phyloP scores from a whole-genome alignment of 2,797 vertebrate species.

The Hemitrygon akajei region DNA sequence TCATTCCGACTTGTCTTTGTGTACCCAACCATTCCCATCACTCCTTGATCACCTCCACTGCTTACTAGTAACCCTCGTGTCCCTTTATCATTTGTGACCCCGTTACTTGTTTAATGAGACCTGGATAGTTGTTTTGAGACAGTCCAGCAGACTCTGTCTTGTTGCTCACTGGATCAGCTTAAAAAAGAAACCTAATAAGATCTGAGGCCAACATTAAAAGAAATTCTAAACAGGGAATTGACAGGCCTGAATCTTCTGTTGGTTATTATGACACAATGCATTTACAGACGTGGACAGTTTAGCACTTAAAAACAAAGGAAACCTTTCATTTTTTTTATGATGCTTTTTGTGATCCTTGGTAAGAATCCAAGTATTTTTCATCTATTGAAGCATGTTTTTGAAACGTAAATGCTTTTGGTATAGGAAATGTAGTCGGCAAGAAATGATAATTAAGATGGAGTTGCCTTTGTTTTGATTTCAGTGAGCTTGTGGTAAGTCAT shows the following conservation, averaged over 20 bases:
- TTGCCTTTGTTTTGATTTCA: neutral
- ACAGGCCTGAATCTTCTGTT: neutral
- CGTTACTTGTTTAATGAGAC: neutral
- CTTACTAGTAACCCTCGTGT: too few species aligned
- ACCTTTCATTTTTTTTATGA: too few species aligned
- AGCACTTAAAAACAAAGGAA: neutral
- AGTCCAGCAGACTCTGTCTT: neutral
- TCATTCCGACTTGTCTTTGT: neutral
- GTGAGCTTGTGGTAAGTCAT: neutral
- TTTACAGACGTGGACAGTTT: neutral
- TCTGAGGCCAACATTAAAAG: neutral
- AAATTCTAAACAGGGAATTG: neutral
- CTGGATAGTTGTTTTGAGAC: neutral
- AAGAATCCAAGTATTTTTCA: neutral
- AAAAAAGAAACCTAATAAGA: neutral
- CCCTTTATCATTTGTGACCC: neutral
- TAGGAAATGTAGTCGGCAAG: neutral
- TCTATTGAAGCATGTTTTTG: neutral
- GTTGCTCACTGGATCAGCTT: neutral
- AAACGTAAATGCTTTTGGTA: neutral
- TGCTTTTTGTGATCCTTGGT: too few species aligned
- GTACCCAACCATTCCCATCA: neutral
- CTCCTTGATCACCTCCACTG: neutral
- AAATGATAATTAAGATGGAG: neutral
- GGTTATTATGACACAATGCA: neutral